Conservation (phyloP, 2,888 invertebrate genomes). For the Drosophila peninsularis region DNA sequence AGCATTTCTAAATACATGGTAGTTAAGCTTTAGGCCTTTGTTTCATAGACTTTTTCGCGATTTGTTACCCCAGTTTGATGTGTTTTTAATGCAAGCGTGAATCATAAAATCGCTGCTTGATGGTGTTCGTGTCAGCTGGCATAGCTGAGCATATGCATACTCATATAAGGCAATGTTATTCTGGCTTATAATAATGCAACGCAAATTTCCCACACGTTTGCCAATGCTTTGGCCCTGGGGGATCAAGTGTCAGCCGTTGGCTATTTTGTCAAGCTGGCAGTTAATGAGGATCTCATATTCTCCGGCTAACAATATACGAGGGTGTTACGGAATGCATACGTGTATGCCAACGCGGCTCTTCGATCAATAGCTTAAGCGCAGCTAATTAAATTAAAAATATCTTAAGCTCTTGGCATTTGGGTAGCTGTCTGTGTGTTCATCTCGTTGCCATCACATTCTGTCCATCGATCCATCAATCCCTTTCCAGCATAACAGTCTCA, state of each 20-base stretch:
- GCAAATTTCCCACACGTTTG: constrained; percentile 41
- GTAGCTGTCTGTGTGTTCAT: neutral
- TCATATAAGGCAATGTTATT: constrained; percentile 21
- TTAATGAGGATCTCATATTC: constrained; percentile 1
- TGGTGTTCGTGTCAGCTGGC: constrained; percentile 45
- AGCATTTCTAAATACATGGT: constrained; percentile 26
- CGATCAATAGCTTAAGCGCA: neutral
- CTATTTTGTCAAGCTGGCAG: constrained; percentile 6
- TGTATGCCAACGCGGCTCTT: neutral
- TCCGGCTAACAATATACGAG: neutral
- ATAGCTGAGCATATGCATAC: neutral
- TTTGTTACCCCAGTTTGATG: constrained; percentile 65
- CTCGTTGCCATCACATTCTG: neutral
- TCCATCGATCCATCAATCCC: constrained; percentile 13
- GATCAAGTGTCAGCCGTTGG: constrained; percentile 46
- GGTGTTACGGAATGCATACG: neutral
- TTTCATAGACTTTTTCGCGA: constrained; percentile 46
- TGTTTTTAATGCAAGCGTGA: constrained; percentile 73
- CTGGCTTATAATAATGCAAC: constrained; percentile 44
- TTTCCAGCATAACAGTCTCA: constrained; percentile 10
- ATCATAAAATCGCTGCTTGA: constrained; percentile 67
- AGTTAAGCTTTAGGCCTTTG: constrained; percentile 34
- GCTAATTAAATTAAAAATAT: neutral
- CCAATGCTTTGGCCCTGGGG: constrained; percentile 17
- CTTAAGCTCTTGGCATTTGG: no score